Base-by-base conservation (phyloP, 2,888 invertebrate species). In the Leuctra nigra region DNA sequence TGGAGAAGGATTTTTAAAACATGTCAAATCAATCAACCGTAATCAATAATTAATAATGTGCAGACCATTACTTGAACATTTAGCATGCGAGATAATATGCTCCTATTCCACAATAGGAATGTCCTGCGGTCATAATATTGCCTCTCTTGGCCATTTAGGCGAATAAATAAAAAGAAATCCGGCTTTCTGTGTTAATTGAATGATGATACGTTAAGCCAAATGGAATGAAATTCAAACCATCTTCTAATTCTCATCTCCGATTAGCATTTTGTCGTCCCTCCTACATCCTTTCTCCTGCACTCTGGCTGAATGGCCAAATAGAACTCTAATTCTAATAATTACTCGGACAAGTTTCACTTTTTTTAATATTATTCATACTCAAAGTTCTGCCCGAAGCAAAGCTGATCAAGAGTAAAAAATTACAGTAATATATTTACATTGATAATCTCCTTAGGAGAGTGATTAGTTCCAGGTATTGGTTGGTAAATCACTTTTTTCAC, bases 381-480 rank as follows among this genome's bases (percentile, higher is more conserved):
- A 22, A n/a, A 20, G 44, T 22, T 44, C 22, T n/a, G 44, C 44
- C 44, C 22, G n/a, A 23, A 4, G 44, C 11, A 9, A n/a, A 20
- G 6, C 7, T 23, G 23, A 44, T 44, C 44, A 44, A 7, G 44
- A 20, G 44, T 44, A 44, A 44, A 44, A 23, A 20, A 23, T 44
- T n/a, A 44, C 44, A 44, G 23, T 44, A 44, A 20, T 44, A 44
- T 44, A 44, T 44, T 44, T 44, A 44, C 44, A 44, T 44, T 44
- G 44, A 44, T 44, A 44, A 44, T 44, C 44, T 44, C n/a, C 44
- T 7, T 20, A 44, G 22, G 23, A 22, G 44, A 44, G 23, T 44
- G 44, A 44, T 44, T 23, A 23, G 44, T 44, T 44, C 44, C n/a
- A n/a, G 23, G 23, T 23, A 44, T 44, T 38, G 20, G n/a, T 23